Percentiles rank a stretch among this genome's conserved stretches.
Conservation (phyloP, 2,797 vertebrate genomes). For the Crax fasciolata region DNA sequence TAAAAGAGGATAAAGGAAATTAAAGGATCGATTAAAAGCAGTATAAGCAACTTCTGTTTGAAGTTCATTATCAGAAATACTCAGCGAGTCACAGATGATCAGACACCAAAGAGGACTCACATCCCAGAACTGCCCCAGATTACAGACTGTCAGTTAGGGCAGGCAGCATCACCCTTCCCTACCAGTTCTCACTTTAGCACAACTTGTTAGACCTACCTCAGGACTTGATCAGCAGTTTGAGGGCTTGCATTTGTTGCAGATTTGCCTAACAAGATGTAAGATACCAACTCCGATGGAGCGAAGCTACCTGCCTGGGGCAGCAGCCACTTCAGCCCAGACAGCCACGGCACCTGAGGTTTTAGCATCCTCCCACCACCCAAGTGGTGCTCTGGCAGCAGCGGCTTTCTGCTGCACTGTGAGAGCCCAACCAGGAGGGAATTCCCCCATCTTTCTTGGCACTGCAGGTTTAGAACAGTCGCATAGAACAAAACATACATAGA, state of each 20-base stretch:
- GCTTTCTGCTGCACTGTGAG: neutral
- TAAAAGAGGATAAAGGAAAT: neutral
- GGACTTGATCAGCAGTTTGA: neutral
- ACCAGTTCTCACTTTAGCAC: neutral
- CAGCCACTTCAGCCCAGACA: neutral
- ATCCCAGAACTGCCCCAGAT: neutral
- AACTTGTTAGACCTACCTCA: neutral
- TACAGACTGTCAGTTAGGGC: neutral
- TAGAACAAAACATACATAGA: too few species aligned
- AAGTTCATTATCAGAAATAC: neutral
- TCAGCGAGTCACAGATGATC: neutral
- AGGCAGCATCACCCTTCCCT: neutral
- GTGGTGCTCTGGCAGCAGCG: neutral
- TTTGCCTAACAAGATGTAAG: neutral
- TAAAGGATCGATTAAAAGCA: neutral
- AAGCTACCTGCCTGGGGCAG: neutral
- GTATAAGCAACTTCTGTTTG: neutral
- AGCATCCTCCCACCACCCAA: neutral
- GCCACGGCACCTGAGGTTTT: rapidly evolving
- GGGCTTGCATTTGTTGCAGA: neutral
- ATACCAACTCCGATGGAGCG: neutral
- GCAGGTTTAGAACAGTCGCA: neutral
- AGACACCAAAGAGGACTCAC: neutral
- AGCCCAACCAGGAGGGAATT: neutral
- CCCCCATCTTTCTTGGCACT: neutral